A percentile compares a stretch with the other conserved stretches of the same genome.
Conservation (phyloP, 2,888 invertebrate species). For the Drosophila multiciliata region DNA sequence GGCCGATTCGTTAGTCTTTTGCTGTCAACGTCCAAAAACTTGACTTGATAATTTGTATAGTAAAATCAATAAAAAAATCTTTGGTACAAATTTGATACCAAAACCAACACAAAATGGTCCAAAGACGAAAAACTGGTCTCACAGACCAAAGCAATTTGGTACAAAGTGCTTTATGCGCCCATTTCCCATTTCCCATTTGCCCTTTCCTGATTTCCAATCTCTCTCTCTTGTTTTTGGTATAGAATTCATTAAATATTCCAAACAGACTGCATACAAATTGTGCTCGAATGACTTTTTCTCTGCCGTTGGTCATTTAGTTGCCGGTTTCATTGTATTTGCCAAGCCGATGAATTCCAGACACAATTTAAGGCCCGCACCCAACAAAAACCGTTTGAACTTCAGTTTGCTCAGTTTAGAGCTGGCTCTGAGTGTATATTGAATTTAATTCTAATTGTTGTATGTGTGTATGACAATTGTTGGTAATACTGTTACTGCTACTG, state of each 20-base stretch:
- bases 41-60: slow-evolving; percentile 37
- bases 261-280: slow-evolving; percentile 61
- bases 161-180: neutral
- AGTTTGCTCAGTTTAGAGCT: slow-evolving; percentile 2
- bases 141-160: neutral
- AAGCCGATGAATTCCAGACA: slow-evolving; percentile 39
- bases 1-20: neutral
- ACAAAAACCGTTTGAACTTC: neutral
- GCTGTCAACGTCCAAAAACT: slow-evolving; percentile 5
- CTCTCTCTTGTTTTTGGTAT: neutral
- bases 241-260: slow-evolving; percentile 73
- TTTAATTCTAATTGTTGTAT: slow-evolving; percentile 55
- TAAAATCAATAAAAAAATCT: slow-evolving; percentile 36
- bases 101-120: slow-evolving; percentile 7
- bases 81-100: slow-evolving; percentile 17
- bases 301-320: slow-evolving; percentile 63
- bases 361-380: slow-evolving; percentile 3
- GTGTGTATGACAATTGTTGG: slow-evolving; percentile 4
- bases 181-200: slow-evolving; percentile 16
- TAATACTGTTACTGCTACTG: slow-evolving; percentile 11
- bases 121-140: slow-evolving; percentile 29
- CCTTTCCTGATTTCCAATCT: neutral
- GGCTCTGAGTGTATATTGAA: slow-evolving; percentile 60
- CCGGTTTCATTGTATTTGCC: slow-evolving; percentile 66
- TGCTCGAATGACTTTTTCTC: slow-evolving; percentile 47